These are phyloP conservation scores for Fulmarus glacialis DNA, from an alignment of 2,113 vertebrate species.

Conservation along the genomic window DNA sequence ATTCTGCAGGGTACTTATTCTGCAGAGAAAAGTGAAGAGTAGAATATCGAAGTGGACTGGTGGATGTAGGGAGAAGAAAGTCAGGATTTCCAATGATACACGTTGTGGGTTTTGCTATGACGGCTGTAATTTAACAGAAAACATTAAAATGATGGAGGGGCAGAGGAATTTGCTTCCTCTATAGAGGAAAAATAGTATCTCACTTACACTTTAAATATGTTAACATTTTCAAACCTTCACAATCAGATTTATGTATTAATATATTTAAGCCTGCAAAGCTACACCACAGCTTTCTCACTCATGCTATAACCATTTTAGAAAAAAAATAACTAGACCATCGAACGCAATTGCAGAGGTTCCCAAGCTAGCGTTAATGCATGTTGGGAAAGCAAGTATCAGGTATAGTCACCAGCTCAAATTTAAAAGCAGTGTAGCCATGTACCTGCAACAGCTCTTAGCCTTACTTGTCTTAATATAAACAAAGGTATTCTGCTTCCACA, in stretches of 20 bases:
- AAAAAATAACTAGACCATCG: background rate
- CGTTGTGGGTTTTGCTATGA: background rate
- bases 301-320: background rate
- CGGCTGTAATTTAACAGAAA: background rate
- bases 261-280: background rate
- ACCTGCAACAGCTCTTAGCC: background rate
- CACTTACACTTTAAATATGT: background rate
- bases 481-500: background rate
- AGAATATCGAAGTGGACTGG: background rate
- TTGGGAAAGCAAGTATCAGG: background rate
- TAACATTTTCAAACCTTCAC: background rate
- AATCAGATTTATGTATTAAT: background rate
- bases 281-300: background rate
- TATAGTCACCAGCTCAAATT: background rate
- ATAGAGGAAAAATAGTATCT: background rate
- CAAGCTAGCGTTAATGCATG: rapidly evolving
- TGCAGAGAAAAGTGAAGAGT: background rate
- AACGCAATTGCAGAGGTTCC: background rate
- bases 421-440: background rate
- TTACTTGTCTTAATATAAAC: background rate
- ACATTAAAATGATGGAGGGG: background rate
- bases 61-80: background rate
- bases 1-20: background rate
- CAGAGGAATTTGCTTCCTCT: background rate
- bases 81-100: background rate